Conservation (phyloP, 2,113 vertebrate species). For the Mus pahari region DNA sequence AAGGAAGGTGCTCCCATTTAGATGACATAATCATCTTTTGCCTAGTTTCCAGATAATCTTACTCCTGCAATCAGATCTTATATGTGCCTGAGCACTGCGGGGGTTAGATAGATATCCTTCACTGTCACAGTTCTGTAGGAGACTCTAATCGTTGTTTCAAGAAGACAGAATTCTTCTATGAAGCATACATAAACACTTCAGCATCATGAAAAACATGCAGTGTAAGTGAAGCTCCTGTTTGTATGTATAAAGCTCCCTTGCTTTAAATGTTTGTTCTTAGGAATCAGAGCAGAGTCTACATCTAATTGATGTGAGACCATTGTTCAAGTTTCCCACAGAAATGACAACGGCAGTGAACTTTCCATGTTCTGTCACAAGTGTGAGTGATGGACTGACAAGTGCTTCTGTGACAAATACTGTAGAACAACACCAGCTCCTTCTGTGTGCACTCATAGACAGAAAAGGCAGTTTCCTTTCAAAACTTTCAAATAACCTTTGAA, state of each 20-base stretch:
- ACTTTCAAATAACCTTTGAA: background rate
- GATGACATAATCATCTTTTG: background rate
- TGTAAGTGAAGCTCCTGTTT: background rate
- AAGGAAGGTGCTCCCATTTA: constrained; percentile 9
- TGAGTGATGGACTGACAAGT: constrained; percentile 35
- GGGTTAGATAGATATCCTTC: background rate
- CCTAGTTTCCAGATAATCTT: constrained; percentile 44
- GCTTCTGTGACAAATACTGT: background rate
- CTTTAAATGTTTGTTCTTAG: background rate
- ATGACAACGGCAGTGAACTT: constrained; percentile 36
- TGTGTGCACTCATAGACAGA: background rate
- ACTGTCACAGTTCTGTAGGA: background rate
- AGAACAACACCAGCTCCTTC: background rate
- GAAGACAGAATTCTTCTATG: constrained; percentile 11
- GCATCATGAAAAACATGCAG: background rate
- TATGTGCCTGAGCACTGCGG: background rate
- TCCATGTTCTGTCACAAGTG: constrained; percentile 24
- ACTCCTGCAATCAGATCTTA: background rate
- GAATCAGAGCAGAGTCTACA: background rate
- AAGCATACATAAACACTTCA: background rate
- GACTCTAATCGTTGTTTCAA: background rate
- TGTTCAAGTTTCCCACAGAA: constrained; percentile 40
- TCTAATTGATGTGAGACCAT: background rate
- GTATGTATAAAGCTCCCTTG: background rate
- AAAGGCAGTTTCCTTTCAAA: background rate